A percentile compares a stretch with the other conserved stretches of the same genome.
These are phyloP conservation scores for Caenorhabditis zanzibari DNA, from an alignment of 2,888 invertebrate genomes.

Conservation along the genomic window DNA sequence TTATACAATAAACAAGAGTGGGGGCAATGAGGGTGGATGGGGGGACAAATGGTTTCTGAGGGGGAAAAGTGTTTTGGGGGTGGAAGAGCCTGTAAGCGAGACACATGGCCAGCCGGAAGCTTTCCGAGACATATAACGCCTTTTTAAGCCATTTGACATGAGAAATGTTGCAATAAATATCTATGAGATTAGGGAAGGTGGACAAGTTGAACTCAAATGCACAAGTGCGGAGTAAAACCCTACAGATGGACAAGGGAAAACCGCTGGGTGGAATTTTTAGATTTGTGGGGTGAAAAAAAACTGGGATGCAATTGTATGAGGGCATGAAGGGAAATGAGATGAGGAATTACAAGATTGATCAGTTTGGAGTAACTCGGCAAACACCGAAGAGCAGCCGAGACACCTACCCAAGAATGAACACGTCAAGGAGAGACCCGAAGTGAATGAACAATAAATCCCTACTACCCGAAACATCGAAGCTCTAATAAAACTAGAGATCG, in stretches of 20 bases:
- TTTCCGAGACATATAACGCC: constrained; percentile 45
- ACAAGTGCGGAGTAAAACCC: constrained; percentile 64
- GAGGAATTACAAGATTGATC: constrained; percentile 58
- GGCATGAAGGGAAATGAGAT: constrained; percentile 47
- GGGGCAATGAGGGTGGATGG: constrained; percentile 3
- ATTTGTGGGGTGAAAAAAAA: background rate
- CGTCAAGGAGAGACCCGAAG: constrained; percentile 59
- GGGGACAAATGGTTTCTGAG: constrained; percentile 50
- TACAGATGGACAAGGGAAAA: constrained; percentile 67
- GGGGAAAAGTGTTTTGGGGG: constrained; percentile 2
- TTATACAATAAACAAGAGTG: constrained; percentile 65
- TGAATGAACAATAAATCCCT: constrained; percentile 40
- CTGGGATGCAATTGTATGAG: constrained; percentile 25
- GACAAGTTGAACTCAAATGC: constrained; percentile 60
- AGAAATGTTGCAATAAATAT: constrained; percentile 63
- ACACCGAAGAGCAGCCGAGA: constrained; percentile 19
- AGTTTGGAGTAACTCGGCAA: constrained; percentile 25
- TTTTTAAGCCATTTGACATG: constrained; percentile 61
- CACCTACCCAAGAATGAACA: constrained; percentile 56
- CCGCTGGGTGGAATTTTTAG: constrained; percentile 51
- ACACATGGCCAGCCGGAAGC: constrained; percentile 74
- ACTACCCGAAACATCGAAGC: constrained; percentile 9
- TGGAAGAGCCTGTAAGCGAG: constrained; percentile 69
- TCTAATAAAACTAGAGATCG: background rate
- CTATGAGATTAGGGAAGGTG: constrained; percentile 44